Conservation (phyloP, 2,113 vertebrate species). For the Xiphophorus maculatus region DNA sequence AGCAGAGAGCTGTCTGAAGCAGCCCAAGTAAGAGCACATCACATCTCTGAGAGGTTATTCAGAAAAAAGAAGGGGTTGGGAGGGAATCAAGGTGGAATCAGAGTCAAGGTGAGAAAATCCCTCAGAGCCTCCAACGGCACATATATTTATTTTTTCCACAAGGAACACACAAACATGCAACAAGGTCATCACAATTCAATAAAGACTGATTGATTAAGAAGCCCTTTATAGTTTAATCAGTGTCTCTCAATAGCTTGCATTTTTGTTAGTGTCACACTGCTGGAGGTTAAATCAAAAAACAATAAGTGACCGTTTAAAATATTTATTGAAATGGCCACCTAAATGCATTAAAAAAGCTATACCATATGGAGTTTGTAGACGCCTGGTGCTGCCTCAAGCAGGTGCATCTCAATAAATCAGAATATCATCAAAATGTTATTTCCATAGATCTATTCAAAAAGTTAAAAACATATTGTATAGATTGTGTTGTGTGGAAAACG, state of each 20-base stretch:
- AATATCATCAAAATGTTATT: background rate
- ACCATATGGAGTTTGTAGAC: conserved; percentile 46
- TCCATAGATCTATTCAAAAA: background rate
- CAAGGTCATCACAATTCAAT: conserved; percentile 81
- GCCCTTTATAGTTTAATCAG: conserved; percentile 81
- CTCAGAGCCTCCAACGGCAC: conserved; percentile 64
- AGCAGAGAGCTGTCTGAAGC: conserved; percentile 24
- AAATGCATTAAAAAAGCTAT: conserved; percentile 55
- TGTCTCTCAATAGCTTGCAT: conserved; percentile 65
- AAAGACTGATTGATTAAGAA: conserved; percentile 81
- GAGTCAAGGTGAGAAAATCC: conserved; percentile 54
- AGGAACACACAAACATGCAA: conserved; percentile 85
- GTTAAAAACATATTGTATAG: background rate
- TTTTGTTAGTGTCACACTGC: conserved; percentile 49
- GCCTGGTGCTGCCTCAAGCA: conserved; percentile 54
- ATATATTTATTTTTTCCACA: conserved; percentile 79
- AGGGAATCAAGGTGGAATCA: background rate
- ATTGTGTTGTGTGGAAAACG: background rate
- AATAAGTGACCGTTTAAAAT: conserved; percentile 38
- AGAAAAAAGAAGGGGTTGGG: background rate
- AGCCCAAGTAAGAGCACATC: conserved; percentile 18
- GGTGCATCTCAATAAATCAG: conserved; percentile 17
- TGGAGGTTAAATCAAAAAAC: conserved; percentile 49
- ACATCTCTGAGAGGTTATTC: background rate
- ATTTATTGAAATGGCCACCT: conserved; percentile 57